These are phyloP conservation scores for Pilophorus perplexus DNA, from an alignment of 2,888 invertebrate genomes.

Conservation along the genomic window DNA sequence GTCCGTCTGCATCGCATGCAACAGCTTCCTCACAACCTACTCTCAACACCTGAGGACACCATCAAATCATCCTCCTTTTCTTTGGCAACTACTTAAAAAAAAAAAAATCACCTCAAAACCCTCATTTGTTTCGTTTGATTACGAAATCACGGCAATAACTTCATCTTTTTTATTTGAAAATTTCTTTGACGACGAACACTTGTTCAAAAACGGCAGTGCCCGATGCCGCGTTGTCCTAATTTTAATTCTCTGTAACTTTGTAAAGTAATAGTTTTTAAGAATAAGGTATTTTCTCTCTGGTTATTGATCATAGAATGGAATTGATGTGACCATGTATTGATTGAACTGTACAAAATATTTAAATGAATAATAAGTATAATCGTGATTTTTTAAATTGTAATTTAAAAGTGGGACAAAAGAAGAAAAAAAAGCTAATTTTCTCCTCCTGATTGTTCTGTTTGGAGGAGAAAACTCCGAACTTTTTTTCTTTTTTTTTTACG, in stretches of 20 bases:
- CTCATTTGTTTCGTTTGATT: too few species aligned
- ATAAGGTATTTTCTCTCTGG: conserved; percentile 44
- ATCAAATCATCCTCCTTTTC: conserved; percentile 13
- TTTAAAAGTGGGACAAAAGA: conserved; percentile 25
- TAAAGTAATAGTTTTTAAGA: conserved; percentile 45
- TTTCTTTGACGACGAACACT: conserved; percentile 38
- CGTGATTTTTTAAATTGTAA: conserved; percentile 37
- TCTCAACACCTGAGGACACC: conserved; percentile 27
- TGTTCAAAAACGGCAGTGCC: conserved; percentile 33
- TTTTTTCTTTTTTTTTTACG: conserved; percentile 4
- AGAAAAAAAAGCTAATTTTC: conserved; percentile 11
- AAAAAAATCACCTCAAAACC: background rate
- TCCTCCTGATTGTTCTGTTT: too few species aligned
- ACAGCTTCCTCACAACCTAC: conserved; percentile 37
- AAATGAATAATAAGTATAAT: conserved; percentile 44
- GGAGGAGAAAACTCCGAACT: too few species aligned
- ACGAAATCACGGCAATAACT: conserved; percentile 35
- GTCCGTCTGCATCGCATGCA: background rate
- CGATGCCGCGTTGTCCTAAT: conserved; percentile 24
- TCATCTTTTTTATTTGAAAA: too few species aligned
- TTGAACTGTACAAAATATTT: conserved; percentile 47
- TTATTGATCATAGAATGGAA: conserved; percentile 43
- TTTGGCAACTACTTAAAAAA: conserved; percentile 10
- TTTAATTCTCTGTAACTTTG: conserved; percentile 44
- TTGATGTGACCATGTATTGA: conserved; percentile 46